A percentile compares a stretch with the other conserved stretches of the same genome.
These are phyloP conservation scores for Ariolimax columbianus DNA, from an alignment of 2,888 invertebrate species.

Conservation along the genomic window DNA sequence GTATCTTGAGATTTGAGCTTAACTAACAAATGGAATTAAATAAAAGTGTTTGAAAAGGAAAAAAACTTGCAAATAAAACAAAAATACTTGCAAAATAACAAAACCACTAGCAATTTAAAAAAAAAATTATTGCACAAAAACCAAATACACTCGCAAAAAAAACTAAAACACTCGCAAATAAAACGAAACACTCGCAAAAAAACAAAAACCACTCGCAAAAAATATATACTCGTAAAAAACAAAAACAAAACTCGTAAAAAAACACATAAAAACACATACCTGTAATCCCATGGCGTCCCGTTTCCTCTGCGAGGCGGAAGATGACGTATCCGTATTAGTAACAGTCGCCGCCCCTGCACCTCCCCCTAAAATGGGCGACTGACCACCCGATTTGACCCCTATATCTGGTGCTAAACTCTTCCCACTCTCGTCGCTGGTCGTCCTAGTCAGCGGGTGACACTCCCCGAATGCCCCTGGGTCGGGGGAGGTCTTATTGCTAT, in stretches of 20 bases:
- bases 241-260: not conserved
- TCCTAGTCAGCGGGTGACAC: slow-evolving; percentile 46
- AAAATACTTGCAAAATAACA: too few species aligned
- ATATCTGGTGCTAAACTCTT: slow-evolving; percentile 4
- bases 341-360: not conserved
- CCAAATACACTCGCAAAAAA: too few species aligned
- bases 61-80: too few species aligned
- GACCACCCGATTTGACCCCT: slow-evolving; percentile 16
- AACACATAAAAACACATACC: not conserved
- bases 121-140: too few species aligned
- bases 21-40: too few species aligned
- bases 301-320: slow-evolving; percentile 22
- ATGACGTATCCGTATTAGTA: not conserved
- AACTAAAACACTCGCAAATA: too few species aligned
- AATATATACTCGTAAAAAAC: too few species aligned
- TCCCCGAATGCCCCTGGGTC: slow-evolving; percentile 40
- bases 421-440: slow-evolving; percentile 48
- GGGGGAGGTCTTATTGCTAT: slow-evolving; percentile 35
- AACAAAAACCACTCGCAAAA: too few species aligned
- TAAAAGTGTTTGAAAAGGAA: too few species aligned
- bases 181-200: too few species aligned
- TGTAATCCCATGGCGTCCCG: slow-evolving; percentile 43
- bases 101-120: too few species aligned
- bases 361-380: not conserved
- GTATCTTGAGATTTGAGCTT: too few species aligned